Percentiles rank a stretch among this genome's conserved stretches.
Conservation (phyloP, 2,888 invertebrate species). For the Micoletzkya japonica region DNA sequence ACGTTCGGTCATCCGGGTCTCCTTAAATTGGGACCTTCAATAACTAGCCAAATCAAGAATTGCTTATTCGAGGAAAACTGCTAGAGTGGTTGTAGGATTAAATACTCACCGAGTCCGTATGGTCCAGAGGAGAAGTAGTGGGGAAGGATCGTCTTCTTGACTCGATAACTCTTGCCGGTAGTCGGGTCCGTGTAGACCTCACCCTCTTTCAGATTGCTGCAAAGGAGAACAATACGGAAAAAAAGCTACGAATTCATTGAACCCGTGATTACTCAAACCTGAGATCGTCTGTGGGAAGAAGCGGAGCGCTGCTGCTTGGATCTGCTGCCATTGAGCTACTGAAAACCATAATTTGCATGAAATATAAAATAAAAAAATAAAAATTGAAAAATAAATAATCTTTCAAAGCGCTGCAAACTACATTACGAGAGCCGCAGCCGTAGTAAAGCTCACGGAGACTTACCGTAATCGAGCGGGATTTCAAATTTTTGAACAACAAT, state of each 20-base stretch:
- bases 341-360: no score
- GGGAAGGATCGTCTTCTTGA: slow-evolving; percentile 57
- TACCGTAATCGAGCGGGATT: no score
- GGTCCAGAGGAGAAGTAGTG: slow-evolving; percentile 53
- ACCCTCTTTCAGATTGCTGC: slow-evolving; percentile 47
- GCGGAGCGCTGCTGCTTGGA: no score
- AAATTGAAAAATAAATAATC: no score
- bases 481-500: no score
- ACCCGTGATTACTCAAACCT: no score
- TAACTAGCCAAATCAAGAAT: background rate
- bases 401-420: no score
- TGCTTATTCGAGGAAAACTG: background rate
- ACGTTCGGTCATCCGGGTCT: slow-evolving; percentile 80
- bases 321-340: no score
- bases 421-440: no score
- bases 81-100: background rate
- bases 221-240: background rate
- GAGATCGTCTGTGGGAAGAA: slow-evolving; percentile 18
- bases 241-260: background rate
- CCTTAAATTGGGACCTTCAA: slow-evolving; percentile 39
- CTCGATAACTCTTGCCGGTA: slow-evolving; percentile 58
- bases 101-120: slow-evolving; percentile 47
- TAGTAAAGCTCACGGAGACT: no score
- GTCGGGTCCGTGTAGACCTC: slow-evolving; percentile 53
- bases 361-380: no score